Evolutionary conservation across 2,113 vertebrate genomes (phyloP).

Genomic region (Tonatia bakeri): DNA sequence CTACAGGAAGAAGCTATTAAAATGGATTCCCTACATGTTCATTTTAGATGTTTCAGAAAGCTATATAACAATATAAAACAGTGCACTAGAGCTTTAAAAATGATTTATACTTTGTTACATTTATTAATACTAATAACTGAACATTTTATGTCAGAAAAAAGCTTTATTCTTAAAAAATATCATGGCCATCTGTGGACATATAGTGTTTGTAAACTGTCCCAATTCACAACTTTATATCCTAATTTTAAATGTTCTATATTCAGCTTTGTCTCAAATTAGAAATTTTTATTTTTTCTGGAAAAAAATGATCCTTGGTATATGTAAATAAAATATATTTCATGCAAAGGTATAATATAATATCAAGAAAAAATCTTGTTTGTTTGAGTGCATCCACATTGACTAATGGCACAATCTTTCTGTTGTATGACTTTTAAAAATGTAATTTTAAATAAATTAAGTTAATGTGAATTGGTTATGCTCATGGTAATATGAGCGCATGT

Average conservation of each 20-base stretch:
- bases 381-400: constrained; percentile 10
- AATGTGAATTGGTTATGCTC: neutral
- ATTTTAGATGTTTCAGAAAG: constrained; percentile 52
- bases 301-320: neutral
- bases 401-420: neutral
- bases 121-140: constrained; percentile 68
- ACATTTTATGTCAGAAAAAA: constrained; percentile 8
- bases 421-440: constrained; percentile 34
- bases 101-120: constrained; percentile 51
- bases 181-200: constrained; percentile 31
- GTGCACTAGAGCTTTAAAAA: constrained; percentile 51
- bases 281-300: neutral
- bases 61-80: constrained; percentile 51
- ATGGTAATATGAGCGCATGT: neutral
- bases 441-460: constrained; percentile 43
- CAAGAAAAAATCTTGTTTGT: neutral
- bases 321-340: neutral
- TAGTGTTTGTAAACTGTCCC: constrained; percentile 24
- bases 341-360: neutral
- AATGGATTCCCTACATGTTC: constrained; percentile 58
- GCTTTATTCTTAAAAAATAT: constrained; percentile 1
- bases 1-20: constrained; percentile 60
- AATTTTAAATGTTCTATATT: constrained; percentile 6
- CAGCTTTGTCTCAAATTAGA: neutral
- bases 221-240: constrained; percentile 18